phyloP scores from a whole-genome alignment of 2,888 invertebrate species.

The Meandrusa payeni region DNA sequence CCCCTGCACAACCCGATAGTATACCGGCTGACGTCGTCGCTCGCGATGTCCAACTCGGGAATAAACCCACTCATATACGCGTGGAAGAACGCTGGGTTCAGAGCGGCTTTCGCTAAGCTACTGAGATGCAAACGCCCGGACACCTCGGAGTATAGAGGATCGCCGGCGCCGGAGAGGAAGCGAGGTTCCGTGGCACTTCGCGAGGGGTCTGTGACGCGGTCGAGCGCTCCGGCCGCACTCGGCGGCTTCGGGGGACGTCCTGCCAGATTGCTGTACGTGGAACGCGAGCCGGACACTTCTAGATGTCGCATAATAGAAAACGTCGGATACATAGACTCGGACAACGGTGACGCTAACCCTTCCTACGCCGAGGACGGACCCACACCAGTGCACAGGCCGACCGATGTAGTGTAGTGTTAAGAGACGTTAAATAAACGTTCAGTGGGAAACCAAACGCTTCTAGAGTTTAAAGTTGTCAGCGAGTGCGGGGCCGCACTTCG shows the following conservation, averaged over 20 bases:
- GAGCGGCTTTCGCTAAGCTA: conserved; percentile 85
- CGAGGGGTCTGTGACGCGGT: conserved; percentile 65
- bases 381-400: conserved; percentile 64
- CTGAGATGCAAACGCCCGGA: conserved; percentile 84
- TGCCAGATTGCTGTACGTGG: conserved; percentile 63
- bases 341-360: conserved; percentile 65
- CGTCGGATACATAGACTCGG: conserved; percentile 68
- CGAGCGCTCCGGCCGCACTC: conserved; percentile 57
- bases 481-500: conserved; percentile 60
- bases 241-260: conserved; percentile 62
- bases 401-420: conserved; percentile 57
- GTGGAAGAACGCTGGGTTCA: conserved; percentile 91
- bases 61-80: conserved; percentile 92
- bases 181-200: conserved; percentile 72
- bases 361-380: conserved; percentile 72
- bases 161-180: conserved; percentile 79
- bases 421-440: conserved; percentile 52
- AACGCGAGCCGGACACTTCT: conserved; percentile 54
- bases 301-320: conserved; percentile 76
- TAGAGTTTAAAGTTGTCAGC: conserved; percentile 72
- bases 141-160: conserved; percentile 75
- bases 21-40: conserved; percentile 84
- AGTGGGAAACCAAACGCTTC: conserved; percentile 78
- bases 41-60: conserved; percentile 90
- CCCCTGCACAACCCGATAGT: conserved; percentile 76